Evolutionary conservation across 1,140 invertebrate species (phyloP), one percentile per base, ranked within the genome.

Genomic region (Drosophila simulans): DNA sequence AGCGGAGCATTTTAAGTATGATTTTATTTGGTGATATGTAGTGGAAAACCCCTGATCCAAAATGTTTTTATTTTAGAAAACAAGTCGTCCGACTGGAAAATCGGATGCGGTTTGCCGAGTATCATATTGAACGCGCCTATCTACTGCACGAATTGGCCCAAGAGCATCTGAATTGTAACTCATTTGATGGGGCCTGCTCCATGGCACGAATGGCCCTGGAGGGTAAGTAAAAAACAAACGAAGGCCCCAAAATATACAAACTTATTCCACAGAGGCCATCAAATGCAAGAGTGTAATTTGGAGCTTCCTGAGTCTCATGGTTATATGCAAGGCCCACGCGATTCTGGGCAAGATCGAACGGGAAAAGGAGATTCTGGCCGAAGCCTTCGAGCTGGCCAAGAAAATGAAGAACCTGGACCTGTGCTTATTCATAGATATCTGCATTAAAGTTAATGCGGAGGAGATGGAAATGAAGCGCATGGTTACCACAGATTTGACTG

Each of bases 71-170:
- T 45, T 15, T 3, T 10, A 92, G 91, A 42, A 76, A 78, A 43
- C 56, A 57, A 17, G 43, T 80, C 0, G 37, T 66, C 1, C 74
- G 71, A 4, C 52, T 88, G 7, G 84, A 92, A 31, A 68, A 65
- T 22, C 84, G 91, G 1, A 71, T 92, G 73, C 48, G 64, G 8
- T 88, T 82, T 17, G 79, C 91, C 1, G 77, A 81, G 42, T 77
- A 74, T 51, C 40, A 77, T 1, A 78, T 92, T 15, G 91, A 92
- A 55, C 84, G 90, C 12, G 74, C 70, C 17, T 92, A 92, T 73
- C 51, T 92, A 27, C 37, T 84, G 8, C 89, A 92, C 48, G 91
- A 92, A 37, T 54, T 79, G 25, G 91, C 91, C 5, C 66, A 76
- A 37, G 63, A 66, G 12, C 82, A 91, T 56, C 46, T 92, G n/a